Evolutionary conservation across 53 echinoderm and acorn worm species (phyloP), one percentile per base, ranked within the genome.

Genomic region (Arbacia lixula): DNA sequence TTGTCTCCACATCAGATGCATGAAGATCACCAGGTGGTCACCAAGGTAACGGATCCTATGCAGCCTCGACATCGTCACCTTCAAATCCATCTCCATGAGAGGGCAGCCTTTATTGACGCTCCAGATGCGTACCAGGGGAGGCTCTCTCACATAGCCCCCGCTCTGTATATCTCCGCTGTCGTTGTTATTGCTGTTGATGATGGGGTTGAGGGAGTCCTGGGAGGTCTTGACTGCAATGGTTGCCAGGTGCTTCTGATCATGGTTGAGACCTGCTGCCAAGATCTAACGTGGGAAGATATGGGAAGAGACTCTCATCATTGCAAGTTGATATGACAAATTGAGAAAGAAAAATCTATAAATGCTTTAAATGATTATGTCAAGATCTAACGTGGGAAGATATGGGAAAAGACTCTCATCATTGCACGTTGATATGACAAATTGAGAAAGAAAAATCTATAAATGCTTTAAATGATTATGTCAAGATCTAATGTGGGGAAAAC

Each of bases 21-120:
- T 43, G 66, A 93, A 91, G 52, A 91, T 61, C 5, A 95, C 37
- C 14, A 85, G 86, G 9, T 86, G 83, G 3, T 69, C 60, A 6
- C 65, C 77, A 19, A 93, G 79, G 77, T 84, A 91, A 16, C 84
- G 76, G 19, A 95, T 38, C 54, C 72, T 76, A 56, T 95, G 95
- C 17, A 83, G 86, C 9, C 93, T 58, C 12, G 93, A 71, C 6
- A 84, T 21, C 5, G 76, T 83, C 22, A 55, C 60, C 26, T 66
- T 64, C 22, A 95, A 10, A 0, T 83, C 76, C 5, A 84, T 55
- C 68, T 90, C 87, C 66, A 66, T 46, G 24, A 90, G 72, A 21
- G 86, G 40, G 22, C 66, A 64, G 31, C 78, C 86, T 4, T 83
- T 82, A n/a, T 33, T 37, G 21, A 84, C 75, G 53, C 85, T 67